Conservation (phyloP, 1,140 invertebrate species). For the Lerema accius region DNA sequence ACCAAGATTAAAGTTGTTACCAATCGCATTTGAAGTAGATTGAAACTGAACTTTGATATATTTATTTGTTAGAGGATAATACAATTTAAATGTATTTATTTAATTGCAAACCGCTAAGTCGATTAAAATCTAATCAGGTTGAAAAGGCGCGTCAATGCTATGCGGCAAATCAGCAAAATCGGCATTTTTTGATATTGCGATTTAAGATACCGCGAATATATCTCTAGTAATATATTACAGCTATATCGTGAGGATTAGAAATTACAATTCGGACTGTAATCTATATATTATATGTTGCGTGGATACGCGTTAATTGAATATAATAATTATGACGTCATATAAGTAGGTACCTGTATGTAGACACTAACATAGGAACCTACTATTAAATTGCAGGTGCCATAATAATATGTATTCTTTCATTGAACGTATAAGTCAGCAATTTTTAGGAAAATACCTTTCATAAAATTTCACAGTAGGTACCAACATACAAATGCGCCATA, state of each 20-base stretch:
- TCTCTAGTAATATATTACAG: background rate
- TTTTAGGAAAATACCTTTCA: no score
- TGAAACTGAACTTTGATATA: background rate
- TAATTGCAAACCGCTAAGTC: background rate
- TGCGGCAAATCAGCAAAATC: background rate
- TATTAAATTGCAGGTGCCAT: no score
- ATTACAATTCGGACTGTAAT: slow-evolving; percentile 7
- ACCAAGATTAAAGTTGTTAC: no score
- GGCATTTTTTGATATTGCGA: background rate
- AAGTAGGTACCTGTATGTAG: no score
- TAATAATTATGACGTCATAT: no score
- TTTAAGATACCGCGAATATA: background rate
- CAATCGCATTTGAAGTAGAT: background rate
- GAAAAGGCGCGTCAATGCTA: background rate
- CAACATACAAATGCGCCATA: no score
- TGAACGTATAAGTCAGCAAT: no score
- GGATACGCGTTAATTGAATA: no score
- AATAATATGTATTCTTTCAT: no score
- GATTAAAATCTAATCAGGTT: background rate
- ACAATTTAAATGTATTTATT: no score
- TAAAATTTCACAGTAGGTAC: no score
- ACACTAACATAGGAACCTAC: no score
- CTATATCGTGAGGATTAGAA: background rate
- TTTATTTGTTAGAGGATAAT: background rate
- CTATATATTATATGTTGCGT: background rate